phyloP scores from a whole-genome alignment of 2,888 invertebrate species.

The Himalopsyche kuldschensis region DNA sequence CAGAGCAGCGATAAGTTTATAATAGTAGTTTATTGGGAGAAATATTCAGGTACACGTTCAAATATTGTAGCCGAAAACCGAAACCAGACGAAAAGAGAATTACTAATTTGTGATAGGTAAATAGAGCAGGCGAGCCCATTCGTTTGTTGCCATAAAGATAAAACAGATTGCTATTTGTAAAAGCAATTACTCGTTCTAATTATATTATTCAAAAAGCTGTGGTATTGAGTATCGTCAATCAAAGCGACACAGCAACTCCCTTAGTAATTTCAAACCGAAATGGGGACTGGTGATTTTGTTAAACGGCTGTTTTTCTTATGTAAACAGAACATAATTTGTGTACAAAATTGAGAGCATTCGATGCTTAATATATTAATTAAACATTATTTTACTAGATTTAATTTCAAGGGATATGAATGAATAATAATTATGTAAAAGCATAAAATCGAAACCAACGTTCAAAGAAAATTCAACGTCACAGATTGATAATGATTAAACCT shows the following conservation, averaged over 20 bases:
- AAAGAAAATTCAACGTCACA: too few relatives aligned
- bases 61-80: too few relatives aligned
- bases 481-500: too few relatives aligned
- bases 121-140: neutral
- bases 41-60: too few relatives aligned
- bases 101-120: too few relatives aligned
- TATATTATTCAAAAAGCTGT: neutral
- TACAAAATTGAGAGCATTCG: neutral
- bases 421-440: neutral
- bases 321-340: neutral
- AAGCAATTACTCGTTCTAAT: neutral
- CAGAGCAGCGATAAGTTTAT: too few relatives aligned
- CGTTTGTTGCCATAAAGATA: neutral
- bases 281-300: neutral
- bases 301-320: neutral
- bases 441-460: neutral
- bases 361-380: neutral
- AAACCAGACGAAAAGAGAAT: too few relatives aligned
- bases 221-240: neutral
- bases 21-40: too few relatives aligned
- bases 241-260: neutral
- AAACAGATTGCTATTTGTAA: neutral
- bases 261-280: neutral
- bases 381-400: neutral
- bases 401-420: neutral